Evolutionary conservation across 2,113 vertebrate species (phyloP).

Genomic region (Cyprinus carpio): DNA sequence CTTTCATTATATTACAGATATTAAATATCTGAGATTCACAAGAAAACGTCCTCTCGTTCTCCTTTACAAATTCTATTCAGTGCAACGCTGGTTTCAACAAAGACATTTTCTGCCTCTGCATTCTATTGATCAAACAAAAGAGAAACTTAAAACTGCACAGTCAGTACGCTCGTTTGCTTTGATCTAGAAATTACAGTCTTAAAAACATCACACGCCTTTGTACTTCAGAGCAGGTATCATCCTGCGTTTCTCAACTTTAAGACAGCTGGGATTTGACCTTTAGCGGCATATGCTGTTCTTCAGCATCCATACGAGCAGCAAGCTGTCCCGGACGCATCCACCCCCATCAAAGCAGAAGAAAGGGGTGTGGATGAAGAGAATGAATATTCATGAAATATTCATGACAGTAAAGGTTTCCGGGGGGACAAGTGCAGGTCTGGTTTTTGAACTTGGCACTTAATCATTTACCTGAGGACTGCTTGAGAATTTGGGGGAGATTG

Average conservation of each 20-base stretch:
- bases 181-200: slow-evolving; percentile 41
- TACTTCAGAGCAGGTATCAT: slow-evolving; percentile 21
- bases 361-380: slow-evolving; percentile 46
- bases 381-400: slow-evolving; percentile 76
- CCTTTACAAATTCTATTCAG: background rate
- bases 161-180: slow-evolving; percentile 1
- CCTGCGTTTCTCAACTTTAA: slow-evolving; percentile 34
- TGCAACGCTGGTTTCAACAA: background rate
- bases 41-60: background rate
- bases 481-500: slow-evolving; percentile 52
- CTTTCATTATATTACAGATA: slow-evolving; percentile 2
- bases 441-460: slow-evolving; percentile 58
- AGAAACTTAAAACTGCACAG: slow-evolving; percentile 11
- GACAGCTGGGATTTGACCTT: slow-evolving; percentile 60
- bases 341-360: slow-evolving; percentile 61
- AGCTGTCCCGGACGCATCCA: slow-evolving; percentile 54
- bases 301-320: slow-evolving; percentile 67
- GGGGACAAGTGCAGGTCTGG: slow-evolving; percentile 64
- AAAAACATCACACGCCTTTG: background rate
- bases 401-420: slow-evolving; percentile 68
- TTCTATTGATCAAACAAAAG: slow-evolving; percentile 36
- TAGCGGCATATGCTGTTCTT: slow-evolving; percentile 67
- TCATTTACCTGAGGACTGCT: slow-evolving; percentile 58
- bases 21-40: background rate
- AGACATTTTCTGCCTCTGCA: background rate